phyloP scores from a whole-genome alignment of 2,113 vertebrate species.

The Chrysochloris asiatica region DNA sequence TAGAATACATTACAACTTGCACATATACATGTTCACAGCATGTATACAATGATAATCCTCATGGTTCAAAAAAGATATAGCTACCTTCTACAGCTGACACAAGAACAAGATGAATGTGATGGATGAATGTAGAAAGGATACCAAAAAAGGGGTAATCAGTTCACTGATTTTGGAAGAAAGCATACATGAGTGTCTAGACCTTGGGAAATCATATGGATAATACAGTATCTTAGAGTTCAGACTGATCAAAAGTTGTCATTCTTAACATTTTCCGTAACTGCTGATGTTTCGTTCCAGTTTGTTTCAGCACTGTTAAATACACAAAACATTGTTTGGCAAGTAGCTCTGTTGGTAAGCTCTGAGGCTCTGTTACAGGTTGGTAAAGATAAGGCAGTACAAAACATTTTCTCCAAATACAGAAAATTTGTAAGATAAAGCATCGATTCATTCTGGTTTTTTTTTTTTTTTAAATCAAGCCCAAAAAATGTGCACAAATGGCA shows the following conservation, averaged over 20 bases:
- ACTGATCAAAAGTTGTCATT: slow-evolving; percentile 66
- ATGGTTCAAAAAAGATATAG: slow-evolving; percentile 75
- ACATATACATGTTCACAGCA: slow-evolving; percentile 86
- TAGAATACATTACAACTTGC: slow-evolving; percentile 86
- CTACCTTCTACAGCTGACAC: slow-evolving; percentile 85
- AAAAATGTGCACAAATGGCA: slow-evolving; percentile 75
- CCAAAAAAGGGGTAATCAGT: slow-evolving; percentile 26
- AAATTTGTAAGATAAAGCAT: slow-evolving; percentile 87
- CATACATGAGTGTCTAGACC: background rate
- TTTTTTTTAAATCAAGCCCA: slow-evolving; percentile 77
- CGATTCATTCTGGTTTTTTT: slow-evolving; percentile 80
- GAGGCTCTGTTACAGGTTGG: slow-evolving; percentile 83
- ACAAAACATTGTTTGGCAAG: slow-evolving; percentile 87
- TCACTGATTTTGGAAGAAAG: slow-evolving; percentile 45
- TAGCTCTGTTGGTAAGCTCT: slow-evolving; percentile 79
- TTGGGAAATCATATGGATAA: slow-evolving; percentile 52
- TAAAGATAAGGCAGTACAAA: slow-evolving; percentile 85
- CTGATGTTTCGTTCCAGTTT: slow-evolving; percentile 62
- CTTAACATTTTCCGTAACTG: slow-evolving; percentile 71
- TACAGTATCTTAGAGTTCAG: slow-evolving; percentile 59
- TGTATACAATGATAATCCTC: slow-evolving; percentile 83
- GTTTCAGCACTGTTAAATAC: slow-evolving; percentile 71
- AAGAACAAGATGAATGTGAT: slow-evolving; percentile 73
- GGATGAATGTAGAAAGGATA: slow-evolving; percentile 46
- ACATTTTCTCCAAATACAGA: slow-evolving; percentile 85